These are phyloP conservation scores for Notocelia uddmanniana DNA, from an alignment of 2,888 invertebrate genomes.

Conservation along the genomic window DNA sequence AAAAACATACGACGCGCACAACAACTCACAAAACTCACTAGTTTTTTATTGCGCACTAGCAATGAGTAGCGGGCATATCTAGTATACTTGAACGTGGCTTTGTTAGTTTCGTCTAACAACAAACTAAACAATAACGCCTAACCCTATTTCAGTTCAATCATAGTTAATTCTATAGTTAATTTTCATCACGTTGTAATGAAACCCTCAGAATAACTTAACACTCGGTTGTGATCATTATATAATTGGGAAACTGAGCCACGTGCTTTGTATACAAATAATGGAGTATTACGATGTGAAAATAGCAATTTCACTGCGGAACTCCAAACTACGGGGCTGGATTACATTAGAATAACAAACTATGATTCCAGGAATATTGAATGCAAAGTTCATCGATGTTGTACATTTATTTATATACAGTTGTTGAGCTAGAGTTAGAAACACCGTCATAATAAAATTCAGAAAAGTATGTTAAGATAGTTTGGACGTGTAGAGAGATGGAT, in stretches of 20 bases:
- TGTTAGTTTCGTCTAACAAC: neutral
- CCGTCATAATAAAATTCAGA: too few relatives aligned
- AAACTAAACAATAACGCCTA: constrained; percentile 12
- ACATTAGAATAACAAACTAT: neutral
- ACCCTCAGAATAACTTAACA: constrained; percentile 31
- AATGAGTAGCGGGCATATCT: too few relatives aligned
- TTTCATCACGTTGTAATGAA: constrained; percentile 39
- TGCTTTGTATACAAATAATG: constrained; percentile 18
- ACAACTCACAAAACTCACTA: too few relatives aligned
- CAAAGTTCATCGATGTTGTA: too few relatives aligned
- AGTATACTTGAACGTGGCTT: too few relatives aligned
- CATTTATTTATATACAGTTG: neutral
- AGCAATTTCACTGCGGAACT: neutral
- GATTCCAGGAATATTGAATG: neutral
- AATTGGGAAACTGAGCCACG: constrained; percentile 25
- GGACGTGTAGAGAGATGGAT: too few relatives aligned
- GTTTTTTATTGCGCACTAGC: too few relatives aligned
- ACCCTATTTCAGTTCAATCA: constrained; percentile 10
- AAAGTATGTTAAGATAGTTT: too few relatives aligned
- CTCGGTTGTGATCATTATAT: constrained; percentile 22
- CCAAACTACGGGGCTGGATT: too few relatives aligned
- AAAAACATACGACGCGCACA: too few relatives aligned
- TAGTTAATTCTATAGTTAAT: constrained; percentile 16
- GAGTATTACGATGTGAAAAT: neutral
- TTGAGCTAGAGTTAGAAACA: too few relatives aligned